phyloP scores from a whole-genome alignment of 2,113 vertebrate genomes.

The Myodes glareolus region DNA sequence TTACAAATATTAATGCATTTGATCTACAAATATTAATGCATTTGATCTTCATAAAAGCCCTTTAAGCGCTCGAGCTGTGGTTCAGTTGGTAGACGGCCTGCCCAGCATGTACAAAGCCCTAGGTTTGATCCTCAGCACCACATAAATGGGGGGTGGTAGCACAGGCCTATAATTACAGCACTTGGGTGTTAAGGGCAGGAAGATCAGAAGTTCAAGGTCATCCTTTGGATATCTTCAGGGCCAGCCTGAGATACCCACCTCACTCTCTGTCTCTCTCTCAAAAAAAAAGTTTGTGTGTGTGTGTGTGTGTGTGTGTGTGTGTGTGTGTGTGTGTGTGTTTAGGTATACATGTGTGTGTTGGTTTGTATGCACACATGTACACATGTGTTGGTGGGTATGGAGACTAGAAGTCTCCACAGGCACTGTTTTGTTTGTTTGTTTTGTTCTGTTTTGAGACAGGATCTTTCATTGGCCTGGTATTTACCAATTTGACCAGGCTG shows the following conservation, averaged over 20 bases:
- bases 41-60: constrained; percentile 4
- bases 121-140: background rate
- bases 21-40: constrained; percentile 9
- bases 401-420: background rate
- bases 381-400: background rate
- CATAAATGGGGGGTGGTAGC: background rate
- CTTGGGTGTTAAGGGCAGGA: background rate
- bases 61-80: background rate
- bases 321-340: too few species aligned
- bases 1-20: constrained; percentile 31
- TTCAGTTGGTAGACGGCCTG: background rate
- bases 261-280: background rate
- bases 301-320: background rate
- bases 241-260: background rate
- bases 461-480: background rate
- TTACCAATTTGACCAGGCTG: background rate
- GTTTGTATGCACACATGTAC: background rate
- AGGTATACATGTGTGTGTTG: background rate
- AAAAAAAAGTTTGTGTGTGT: too few species aligned
- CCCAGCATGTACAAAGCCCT: background rate
- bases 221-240: background rate
- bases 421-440: background rate
- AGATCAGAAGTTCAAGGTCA: background rate
- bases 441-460: background rate
- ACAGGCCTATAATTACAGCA: background rate